Conservation (phyloP, 1,140 invertebrate species). For the Caenorhabditis briggsae region DNA sequence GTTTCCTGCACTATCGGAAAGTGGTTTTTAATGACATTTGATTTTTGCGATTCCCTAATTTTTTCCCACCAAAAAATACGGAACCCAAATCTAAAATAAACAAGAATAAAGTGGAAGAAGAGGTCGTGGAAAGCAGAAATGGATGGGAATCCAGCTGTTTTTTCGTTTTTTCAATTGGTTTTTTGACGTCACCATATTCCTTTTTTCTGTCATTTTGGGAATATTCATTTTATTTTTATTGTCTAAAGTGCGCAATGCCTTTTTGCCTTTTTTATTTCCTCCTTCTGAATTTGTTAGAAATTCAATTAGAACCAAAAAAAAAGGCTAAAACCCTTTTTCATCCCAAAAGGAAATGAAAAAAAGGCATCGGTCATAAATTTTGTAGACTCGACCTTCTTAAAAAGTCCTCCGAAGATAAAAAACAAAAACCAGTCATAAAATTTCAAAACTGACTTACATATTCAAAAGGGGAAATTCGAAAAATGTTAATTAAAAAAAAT, state of each 20-base stretch:
- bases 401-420: not conserved
- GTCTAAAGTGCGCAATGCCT: not conserved
- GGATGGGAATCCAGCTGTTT: not conserved
- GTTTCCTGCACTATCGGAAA: not conserved
- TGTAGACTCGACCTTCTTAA: no score
- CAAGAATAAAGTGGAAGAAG: conserved; percentile 16
- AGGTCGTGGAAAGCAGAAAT: not conserved
- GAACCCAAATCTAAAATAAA: conserved; percentile 51
- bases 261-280: not conserved
- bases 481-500: no score
- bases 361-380: not conserved
- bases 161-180: not conserved
- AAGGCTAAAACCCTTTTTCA: no score
- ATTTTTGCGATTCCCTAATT: not conserved
- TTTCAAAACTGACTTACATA: no score
- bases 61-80: conserved; percentile 11
- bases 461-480: no score
- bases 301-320: conserved; percentile 19
- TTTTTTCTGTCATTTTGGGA: not conserved
- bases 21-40: conserved; percentile 10
- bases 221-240: not conserved
- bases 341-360: not conserved
- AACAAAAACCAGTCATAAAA: not conserved
- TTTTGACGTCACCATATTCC: conserved; percentile 12
- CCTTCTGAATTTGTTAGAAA: conserved; percentile 30